phyloP scores from a whole-genome alignment of 2,797 vertebrate species.

The Momotus momota region DNA sequence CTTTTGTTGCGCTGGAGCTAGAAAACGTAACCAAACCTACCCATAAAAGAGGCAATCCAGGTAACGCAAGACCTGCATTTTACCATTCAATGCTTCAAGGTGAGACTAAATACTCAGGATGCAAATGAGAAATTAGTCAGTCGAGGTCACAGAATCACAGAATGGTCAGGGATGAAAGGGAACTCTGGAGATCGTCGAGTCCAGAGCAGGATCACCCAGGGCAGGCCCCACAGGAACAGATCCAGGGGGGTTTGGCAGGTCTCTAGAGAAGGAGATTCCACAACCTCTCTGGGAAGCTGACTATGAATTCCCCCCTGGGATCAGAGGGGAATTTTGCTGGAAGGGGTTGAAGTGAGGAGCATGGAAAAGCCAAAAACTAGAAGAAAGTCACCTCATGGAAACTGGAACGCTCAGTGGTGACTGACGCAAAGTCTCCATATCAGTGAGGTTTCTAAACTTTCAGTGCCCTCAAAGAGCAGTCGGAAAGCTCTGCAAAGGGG shows the following conservation, averaged over 20 bases:
- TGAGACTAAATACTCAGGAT: rapidly evolving
- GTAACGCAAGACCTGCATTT: neutral
- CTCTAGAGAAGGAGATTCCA: too few species aligned
- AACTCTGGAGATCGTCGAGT: too few species aligned
- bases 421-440: too few species aligned
- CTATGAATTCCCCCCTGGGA: neutral
- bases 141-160: neutral
- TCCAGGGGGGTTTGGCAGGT: too few species aligned
- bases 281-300: too few species aligned
- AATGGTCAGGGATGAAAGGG: too few species aligned
- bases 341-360: neutral
- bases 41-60: neutral
- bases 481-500: neutral
- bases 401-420: neutral
- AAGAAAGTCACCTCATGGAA: neutral
- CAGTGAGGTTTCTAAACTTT: neutral
- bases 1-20: neutral
- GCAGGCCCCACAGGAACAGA: too few species aligned
- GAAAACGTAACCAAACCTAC: neutral
- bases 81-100: neutral
- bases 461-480: neutral
- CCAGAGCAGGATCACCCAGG: too few species aligned
- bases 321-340: neutral
- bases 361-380: neutral
- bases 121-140: neutral